Evolutionary conservation across 2,888 invertebrate species (phyloP).

Genomic region (Caenorhabditis uteleia): DNA sequence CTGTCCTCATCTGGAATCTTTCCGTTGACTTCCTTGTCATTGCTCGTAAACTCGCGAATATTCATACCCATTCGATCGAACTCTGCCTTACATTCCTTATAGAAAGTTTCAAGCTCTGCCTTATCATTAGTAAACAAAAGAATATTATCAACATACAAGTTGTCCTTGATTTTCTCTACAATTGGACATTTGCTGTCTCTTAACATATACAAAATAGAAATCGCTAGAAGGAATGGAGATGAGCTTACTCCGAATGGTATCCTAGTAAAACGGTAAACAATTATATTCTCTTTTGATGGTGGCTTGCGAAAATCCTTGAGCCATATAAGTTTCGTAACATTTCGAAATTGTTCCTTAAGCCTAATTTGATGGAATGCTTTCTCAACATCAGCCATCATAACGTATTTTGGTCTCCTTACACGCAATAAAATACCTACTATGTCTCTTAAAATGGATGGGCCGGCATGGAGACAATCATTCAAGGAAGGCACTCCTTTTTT

Average conservation of each 20-base stretch:
- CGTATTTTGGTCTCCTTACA: slow-evolving; percentile 7
- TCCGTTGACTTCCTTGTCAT: not conserved
- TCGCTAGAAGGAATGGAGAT: slow-evolving; percentile 38
- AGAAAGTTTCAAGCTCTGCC: not conserved
- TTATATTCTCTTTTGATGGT: slow-evolving; percentile 27
- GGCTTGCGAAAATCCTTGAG: slow-evolving; percentile 24
- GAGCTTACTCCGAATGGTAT: slow-evolving; percentile 45
- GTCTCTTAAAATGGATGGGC: slow-evolving; percentile 20
- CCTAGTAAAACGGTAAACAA: slow-evolving; percentile 29
- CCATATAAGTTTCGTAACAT: slow-evolving; percentile 45
- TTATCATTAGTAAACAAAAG: not conserved
- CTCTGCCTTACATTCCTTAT: too few species aligned
- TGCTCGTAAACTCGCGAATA: not conserved
- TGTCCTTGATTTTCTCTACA: slow-evolving; percentile 3
- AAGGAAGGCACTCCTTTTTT: slow-evolving; percentile 14
- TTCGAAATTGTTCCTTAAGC: slow-evolving; percentile 32
- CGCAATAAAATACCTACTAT: slow-evolving; percentile 24
- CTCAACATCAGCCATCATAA: slow-evolving; percentile 42
- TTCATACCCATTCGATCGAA: not conserved
- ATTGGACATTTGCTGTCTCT: not conserved
- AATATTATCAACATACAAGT: not conserved
- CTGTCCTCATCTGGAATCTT: not conserved
- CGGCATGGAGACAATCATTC: slow-evolving; percentile 38
- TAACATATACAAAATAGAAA: slow-evolving; percentile 19
- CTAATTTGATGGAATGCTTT: slow-evolving; percentile 53